Conservation (phyloP, 1,140 invertebrate species). For the Liolophura sinensis region DNA sequence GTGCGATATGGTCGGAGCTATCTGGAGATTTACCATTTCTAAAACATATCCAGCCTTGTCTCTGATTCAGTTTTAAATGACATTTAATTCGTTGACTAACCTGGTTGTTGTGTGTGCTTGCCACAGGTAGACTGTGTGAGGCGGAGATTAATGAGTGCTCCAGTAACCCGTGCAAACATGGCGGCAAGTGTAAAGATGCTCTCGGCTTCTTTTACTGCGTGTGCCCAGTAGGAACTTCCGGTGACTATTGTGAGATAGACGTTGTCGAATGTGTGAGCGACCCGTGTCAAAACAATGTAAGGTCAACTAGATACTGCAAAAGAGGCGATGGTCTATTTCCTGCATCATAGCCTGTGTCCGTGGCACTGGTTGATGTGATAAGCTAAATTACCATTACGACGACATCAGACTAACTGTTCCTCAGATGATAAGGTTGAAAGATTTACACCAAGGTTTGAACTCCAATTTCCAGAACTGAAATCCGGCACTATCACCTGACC, state of each 20-base stretch:
- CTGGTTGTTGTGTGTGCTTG: too few species aligned
- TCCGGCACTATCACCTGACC: neutral
- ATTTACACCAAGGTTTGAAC: neutral
- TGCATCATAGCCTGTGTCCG: neutral
- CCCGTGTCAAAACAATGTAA: slow-evolving; percentile 21
- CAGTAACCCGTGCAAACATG: slow-evolving; percentile 29
- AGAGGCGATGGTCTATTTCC: neutral
- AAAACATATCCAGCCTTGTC: too few species aligned
- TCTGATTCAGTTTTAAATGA: too few species aligned
- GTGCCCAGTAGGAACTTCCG: slow-evolving; percentile 37
- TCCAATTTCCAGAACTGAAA: neutral
- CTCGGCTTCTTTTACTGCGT: slow-evolving; percentile 41
- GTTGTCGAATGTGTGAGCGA: slow-evolving; percentile 31
- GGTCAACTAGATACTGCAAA: neutral
- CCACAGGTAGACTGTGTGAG: neutral
- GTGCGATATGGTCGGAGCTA: too few species aligned
- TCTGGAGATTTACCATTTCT: too few species aligned
- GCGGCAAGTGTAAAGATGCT: slow-evolving; percentile 43
- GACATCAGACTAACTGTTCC: too few species aligned
- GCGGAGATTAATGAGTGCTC: slow-evolving; percentile 29
- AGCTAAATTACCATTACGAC: neutral
- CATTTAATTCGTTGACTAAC: too few species aligned
- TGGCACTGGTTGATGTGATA: too few species aligned
- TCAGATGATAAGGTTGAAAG: too few species aligned
- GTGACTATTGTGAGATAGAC: slow-evolving; percentile 27